Evolutionary conservation across 1,140 invertebrate genomes (phyloP).

Genomic region (Heliconius hermathena): DNA sequence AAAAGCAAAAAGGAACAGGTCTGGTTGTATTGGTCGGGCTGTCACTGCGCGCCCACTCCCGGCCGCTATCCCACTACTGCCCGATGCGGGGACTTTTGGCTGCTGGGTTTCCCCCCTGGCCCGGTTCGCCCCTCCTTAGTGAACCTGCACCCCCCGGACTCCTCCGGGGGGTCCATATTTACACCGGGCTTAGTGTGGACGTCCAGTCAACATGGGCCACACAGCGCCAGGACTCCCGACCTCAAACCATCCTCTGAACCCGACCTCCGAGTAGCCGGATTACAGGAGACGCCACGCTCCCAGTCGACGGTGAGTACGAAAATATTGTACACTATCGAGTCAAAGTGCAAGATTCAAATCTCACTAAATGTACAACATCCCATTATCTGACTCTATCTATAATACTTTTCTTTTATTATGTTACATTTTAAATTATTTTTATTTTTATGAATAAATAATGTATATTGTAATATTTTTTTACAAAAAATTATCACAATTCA

Average conservation of each 20-base stretch:
- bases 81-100: conserved; percentile 1
- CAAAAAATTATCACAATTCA: too few species aligned
- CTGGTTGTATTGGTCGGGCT: conserved; percentile 2
- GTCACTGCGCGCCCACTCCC: conserved; percentile 1
- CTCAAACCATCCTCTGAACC: too few species aligned
- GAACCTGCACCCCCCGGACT: conserved; percentile 1
- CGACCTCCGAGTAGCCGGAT: too few species aligned
- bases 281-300: conserved; percentile 1
- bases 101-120: conserved; percentile 1
- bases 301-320: neutral
- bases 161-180: neutral
- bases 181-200: neutral
- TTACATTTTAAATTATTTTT: neutral
- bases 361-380: neutral
- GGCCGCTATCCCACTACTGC: conserved; percentile 1
- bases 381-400: neutral
- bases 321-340: neutral
- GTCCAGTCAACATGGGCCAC: neutral
- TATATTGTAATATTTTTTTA: neutral
- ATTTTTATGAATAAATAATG: neutral
- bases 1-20: neutral
- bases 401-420: neutral
- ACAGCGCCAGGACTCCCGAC: too few species aligned
- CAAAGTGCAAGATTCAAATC: neutral
- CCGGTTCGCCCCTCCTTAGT: neutral